Percentiles rank a stretch among this genome's conserved stretches.
phyloP scores from a whole-genome alignment of 1,140 invertebrate species.

The Ostrea edulis region DNA sequence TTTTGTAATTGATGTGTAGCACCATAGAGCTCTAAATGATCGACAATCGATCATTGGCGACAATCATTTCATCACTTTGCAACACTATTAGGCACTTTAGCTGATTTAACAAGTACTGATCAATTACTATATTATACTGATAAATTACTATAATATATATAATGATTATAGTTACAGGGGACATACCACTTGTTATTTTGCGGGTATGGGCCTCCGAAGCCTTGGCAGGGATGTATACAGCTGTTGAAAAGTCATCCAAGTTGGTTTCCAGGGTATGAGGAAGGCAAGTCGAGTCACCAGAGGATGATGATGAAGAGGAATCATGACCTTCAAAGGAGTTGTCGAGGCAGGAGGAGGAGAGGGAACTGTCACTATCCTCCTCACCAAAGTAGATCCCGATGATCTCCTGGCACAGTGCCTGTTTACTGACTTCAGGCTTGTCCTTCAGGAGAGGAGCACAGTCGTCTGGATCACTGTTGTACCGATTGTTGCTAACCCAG shows the following conservation, averaged over 20 bases:
- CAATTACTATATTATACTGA: too few relatives aligned
- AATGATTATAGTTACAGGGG: too few relatives aligned
- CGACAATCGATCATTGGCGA: too few relatives aligned
- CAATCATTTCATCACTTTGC: too few relatives aligned
- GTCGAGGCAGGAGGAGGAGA: slow-evolving; percentile 56
- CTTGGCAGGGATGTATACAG: slow-evolving; percentile 51
- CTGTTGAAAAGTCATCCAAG: slow-evolving; percentile 49
- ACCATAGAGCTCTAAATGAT: too few relatives aligned
- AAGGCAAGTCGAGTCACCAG: slow-evolving; percentile 36
- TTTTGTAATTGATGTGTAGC: too few relatives aligned
- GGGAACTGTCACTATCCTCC: slow-evolving; percentile 53
- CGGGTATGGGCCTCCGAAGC: slow-evolving; percentile 53
- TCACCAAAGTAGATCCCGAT: slow-evolving; percentile 59
- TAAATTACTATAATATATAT: too few relatives aligned
- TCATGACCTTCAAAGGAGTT: slow-evolving; percentile 46
- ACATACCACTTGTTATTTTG: slow-evolving; percentile 55
- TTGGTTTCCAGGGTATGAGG: slow-evolving; percentile 46
- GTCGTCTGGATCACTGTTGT: slow-evolving; percentile 52
- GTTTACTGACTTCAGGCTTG: slow-evolving; percentile 46
- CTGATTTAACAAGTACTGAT: too few relatives aligned
- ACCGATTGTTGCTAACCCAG: slow-evolving; percentile 56
- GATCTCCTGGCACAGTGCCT: slow-evolving; percentile 54
- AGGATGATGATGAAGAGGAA: slow-evolving; percentile 12
- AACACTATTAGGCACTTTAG: too few relatives aligned
- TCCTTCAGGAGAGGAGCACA: slow-evolving; percentile 37